phyloP scores from a whole-genome alignment of 2,797 vertebrate genomes.

The Sciaenops ocellatus region DNA sequence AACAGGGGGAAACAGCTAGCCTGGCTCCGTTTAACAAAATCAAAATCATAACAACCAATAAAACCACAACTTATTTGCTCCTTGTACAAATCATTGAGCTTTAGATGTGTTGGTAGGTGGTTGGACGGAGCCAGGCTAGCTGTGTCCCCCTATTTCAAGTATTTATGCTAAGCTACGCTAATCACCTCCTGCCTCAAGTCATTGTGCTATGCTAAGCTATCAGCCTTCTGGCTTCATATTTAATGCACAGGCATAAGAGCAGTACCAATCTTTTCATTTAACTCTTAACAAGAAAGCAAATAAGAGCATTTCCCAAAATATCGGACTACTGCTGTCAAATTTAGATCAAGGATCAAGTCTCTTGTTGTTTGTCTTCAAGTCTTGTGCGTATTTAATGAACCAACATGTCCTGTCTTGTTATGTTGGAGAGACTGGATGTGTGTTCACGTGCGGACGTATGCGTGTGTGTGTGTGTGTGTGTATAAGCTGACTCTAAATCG shows the following conservation, averaged over 20 bases:
- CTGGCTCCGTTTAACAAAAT: not conserved
- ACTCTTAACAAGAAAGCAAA: not conserved
- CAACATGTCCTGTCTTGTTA: constrained; percentile 25
- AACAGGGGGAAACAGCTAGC: not conserved
- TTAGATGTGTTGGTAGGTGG: not conserved
- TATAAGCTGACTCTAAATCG: constrained; percentile 49
- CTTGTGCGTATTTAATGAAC: constrained; percentile 30
- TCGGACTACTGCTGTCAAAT: constrained; percentile 2
- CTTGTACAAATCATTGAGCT: not conserved
- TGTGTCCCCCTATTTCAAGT: not conserved
- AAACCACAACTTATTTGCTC: not conserved
- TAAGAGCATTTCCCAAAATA: constrained; percentile 8
- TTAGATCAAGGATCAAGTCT: constrained; percentile 35
- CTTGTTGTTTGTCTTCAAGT: constrained; percentile 18
- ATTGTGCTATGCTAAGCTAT: not conserved
- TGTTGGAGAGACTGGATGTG: constrained; percentile 18
- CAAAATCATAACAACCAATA: not conserved
- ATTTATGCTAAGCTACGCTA: constrained; percentile 8
- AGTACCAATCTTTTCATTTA: not conserved
- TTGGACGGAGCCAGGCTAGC: not conserved
- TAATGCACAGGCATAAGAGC: not conserved
- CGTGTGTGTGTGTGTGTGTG: constrained; percentile 10
- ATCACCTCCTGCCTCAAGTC: not conserved
- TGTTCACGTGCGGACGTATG: not conserved
- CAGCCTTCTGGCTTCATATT: not conserved